phyloP scores from a whole-genome alignment of 2,113 vertebrate species.

The Hippocampus abdominalis region DNA sequence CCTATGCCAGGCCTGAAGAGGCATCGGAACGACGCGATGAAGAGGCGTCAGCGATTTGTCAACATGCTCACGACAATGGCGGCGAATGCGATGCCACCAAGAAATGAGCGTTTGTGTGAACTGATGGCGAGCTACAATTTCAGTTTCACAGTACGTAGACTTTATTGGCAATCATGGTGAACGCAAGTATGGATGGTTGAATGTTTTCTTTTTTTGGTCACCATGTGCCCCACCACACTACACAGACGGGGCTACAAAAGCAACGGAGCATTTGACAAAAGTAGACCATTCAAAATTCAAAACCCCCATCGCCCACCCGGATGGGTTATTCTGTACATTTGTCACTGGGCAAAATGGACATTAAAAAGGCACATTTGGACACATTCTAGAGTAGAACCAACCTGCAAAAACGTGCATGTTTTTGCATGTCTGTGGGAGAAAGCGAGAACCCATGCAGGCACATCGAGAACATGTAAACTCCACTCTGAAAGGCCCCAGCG shows the following conservation, averaged over 20 bases:
- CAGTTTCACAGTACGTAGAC: no score
- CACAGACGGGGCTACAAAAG: background rate
- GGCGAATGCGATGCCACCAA: no score
- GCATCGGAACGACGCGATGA: no score
- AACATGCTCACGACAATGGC: no score
- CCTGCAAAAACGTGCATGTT: constrained; percentile 9
- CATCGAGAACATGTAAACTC: constrained; percentile 6
- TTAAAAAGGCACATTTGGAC: background rate
- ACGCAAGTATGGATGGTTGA: no score
- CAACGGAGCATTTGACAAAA: background rate
- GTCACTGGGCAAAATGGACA: background rate
- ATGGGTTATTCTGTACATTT: background rate
- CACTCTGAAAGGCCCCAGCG: constrained; percentile 10
- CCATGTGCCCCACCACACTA: no score
- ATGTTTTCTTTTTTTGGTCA: no score
- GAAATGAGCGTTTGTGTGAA: no score
- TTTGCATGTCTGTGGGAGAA: constrained; percentile 11
- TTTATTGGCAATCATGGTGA: no score
- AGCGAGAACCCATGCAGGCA: constrained; percentile 8
- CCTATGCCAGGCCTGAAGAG: no score
- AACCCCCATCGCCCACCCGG: background rate
- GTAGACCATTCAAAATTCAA: background rate
- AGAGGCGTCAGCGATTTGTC: no score
- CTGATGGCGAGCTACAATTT: no score
- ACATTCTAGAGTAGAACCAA: background rate